These are phyloP conservation scores for Syndactyla subalaris DNA, from an alignment of 2,797 vertebrate genomes.

Conservation along the genomic window DNA sequence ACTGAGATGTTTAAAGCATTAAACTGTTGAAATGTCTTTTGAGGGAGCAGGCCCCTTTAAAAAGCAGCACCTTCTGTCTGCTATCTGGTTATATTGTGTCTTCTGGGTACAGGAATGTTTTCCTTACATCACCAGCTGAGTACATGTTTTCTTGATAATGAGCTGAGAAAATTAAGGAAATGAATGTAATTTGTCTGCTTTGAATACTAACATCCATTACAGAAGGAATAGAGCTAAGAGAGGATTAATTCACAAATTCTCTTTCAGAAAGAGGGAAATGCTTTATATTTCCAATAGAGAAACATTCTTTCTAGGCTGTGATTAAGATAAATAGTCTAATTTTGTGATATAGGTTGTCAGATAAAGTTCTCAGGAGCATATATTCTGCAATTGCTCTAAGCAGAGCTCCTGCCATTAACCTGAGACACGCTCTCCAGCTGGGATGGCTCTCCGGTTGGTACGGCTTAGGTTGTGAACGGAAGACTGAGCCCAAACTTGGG, in stretches of 20 bases:
- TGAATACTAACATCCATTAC: background rate
- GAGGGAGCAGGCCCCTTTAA: background rate
- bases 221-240: background rate
- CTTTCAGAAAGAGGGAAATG: background rate
- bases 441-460: background rate
- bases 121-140: background rate
- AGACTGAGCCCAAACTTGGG: background rate
- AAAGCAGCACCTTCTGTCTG: background rate
- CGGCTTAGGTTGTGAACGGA: background rate
- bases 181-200: background rate
- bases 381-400: background rate
- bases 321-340: background rate
- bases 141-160: background rate
- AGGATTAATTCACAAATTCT: background rate
- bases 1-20: background rate
- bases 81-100: background rate
- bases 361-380: background rate
- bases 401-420: background rate
- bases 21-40: background rate
- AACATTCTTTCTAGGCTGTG: background rate
- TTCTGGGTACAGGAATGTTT: background rate
- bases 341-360: background rate
- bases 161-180: background rate
- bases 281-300: background rate
- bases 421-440: fast-evolving